Evolutionary conservation across 2,797 vertebrate genomes (phyloP), one percentile per base, ranked within the genome.

Genomic region (Micrastur ruficollis): DNA sequence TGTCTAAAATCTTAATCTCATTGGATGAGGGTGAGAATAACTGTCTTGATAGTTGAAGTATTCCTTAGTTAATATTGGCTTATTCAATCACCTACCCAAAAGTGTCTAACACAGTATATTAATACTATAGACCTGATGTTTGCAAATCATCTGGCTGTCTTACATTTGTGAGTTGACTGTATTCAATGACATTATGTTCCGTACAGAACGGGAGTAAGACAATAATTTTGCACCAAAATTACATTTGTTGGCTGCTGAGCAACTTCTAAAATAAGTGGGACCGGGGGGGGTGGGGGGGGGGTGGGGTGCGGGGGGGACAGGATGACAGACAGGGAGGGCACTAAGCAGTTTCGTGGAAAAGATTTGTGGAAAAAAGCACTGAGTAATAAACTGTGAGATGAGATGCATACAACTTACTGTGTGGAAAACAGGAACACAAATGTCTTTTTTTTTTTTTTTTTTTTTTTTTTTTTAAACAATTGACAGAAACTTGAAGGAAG

Each of bases 251-350:
- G 22, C 61, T 74, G 27, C 42, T 83, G 61, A 90, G 36, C 21
- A 70, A 11, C 36, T 67, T 76, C 44, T 83, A 31, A 82, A 90
- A 50, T 61, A 55, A 78, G 63, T 29, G 27, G 10, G 26, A 42
- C 40, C 3, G 23, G 42, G 15, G 6, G 4, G 12, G 11, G 4
- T n/a, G n/a, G n/a, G n/a, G n/a, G n/a, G n/a, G n/a, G n/a, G n/a
- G n/a, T n/a, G n/a, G n/a, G n/a, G n/a, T n/a, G n/a, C n/a, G 15
- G 6, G 4, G 31, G 36, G 12, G 40, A 62, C 36, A 29, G 46
- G 46, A 46, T 20, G 18, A 19, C 42, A 44, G 42, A 21, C 1
- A 5, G 25, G 55, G 32, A 40, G 32, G 40, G 12, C 15, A 65
- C 52, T 67, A 29, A 78, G 52, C 32, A 32, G 14, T 81, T 91